Percentiles rank a stretch among this genome's conserved stretches.
Evolutionary conservation across 1,140 invertebrate species (phyloP).

Genomic region (Drosophila arizonae): DNA sequence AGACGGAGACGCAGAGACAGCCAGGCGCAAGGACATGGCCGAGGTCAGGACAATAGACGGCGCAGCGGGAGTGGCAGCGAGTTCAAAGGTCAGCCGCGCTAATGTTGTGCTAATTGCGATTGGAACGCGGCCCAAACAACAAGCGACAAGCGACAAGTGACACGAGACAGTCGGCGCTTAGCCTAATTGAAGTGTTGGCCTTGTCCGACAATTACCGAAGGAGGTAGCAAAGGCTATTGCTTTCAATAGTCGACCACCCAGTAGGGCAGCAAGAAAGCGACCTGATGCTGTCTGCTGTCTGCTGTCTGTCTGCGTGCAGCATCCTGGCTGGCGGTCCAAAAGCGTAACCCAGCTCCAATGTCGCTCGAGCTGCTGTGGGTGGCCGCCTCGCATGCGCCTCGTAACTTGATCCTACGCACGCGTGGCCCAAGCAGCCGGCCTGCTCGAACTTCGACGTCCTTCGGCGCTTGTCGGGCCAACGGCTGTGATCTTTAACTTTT

Average conservation of each 20-base stretch:
- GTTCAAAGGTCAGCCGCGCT: constrained; percentile 76
- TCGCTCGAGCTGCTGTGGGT: constrained; percentile 16
- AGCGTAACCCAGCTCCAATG: constrained; percentile 30
- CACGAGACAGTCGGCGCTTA: constrained; percentile 53
- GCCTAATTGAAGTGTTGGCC: constrained; percentile 74
- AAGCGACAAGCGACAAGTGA: constrained; percentile 49
- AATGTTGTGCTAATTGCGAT: constrained; percentile 78
- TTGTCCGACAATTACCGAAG: constrained; percentile 27
- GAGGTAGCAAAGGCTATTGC: constrained; percentile 33
- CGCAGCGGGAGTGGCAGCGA: constrained; percentile 71
- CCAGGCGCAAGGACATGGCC: constrained; percentile 60
- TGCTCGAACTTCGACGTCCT: constrained; percentile 1
- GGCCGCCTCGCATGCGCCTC: constrained; percentile 49
- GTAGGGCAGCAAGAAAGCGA: constrained; percentile 6
- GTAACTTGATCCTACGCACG: constrained; percentile 62
- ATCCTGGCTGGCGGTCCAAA: constrained; percentile 58
- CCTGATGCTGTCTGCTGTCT: constrained; percentile 48
- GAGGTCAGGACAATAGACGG: constrained; percentile 47
- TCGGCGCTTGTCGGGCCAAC: constrained; percentile 45
- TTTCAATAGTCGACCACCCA: constrained; percentile 57
- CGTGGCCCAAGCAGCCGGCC: constrained; percentile 49
- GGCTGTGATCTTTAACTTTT: constrained; percentile 66
- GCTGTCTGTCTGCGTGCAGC: constrained; percentile 17
- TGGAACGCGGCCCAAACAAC: constrained; percentile 39
- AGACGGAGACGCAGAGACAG: neutral